These are phyloP conservation scores for Eledona agricola DNA, from an alignment of 2,888 invertebrate species.

Conservation along the genomic window DNA sequence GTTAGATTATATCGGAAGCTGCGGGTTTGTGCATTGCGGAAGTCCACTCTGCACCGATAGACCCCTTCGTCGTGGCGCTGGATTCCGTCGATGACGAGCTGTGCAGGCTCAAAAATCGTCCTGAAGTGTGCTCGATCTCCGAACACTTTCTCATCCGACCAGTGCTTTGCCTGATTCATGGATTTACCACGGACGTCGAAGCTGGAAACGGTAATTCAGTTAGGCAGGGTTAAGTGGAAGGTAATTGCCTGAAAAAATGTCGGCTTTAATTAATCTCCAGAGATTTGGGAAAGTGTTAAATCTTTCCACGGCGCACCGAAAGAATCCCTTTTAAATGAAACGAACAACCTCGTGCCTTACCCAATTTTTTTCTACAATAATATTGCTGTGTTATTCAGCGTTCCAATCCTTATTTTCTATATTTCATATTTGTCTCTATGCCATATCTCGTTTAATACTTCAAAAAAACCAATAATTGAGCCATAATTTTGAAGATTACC, in stretches of 20 bases:
- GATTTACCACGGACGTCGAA: conserved; percentile 88
- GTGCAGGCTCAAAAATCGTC: conserved; percentile 80
- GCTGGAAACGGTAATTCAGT: conserved; percentile 66
- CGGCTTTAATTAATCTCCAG: background rate
- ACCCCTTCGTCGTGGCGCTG: conserved; percentile 88
- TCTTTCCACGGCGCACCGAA: no score
- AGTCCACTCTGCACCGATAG: conserved; percentile 90
- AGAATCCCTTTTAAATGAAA: no score
- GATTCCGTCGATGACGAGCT: conserved; percentile 82
- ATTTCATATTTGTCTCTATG: no score
- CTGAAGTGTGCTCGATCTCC: conserved; percentile 87
- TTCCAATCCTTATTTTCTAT: no score
- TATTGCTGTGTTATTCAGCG: no score
- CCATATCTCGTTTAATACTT: no score
- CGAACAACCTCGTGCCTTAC: no score
- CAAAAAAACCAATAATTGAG: no score
- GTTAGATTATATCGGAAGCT: conserved; percentile 90
- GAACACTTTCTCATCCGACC: conserved; percentile 86
- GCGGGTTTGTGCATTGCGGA: conserved; percentile 87
- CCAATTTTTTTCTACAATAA: no score
- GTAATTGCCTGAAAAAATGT: background rate
- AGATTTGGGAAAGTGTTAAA: background rate
- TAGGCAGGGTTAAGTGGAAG: background rate
- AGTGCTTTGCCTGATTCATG: conserved; percentile 80
- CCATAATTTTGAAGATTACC: no score